These are phyloP conservation scores for Podilymbus podiceps DNA, from an alignment of 2,113 vertebrate genomes.

Conservation along the genomic window DNA sequence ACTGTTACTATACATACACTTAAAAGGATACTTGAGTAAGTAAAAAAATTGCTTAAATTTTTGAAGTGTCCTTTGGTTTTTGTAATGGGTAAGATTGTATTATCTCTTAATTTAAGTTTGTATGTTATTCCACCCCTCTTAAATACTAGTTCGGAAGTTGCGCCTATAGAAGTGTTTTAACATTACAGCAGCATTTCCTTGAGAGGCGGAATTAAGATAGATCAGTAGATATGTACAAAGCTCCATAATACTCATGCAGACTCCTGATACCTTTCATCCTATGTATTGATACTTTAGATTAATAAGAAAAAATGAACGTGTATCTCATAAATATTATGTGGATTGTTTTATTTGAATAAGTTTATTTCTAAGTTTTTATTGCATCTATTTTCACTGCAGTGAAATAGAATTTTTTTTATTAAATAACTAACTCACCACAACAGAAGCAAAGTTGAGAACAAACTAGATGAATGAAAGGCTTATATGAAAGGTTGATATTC, in stretches of 20 bases:
- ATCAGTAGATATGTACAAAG: background rate
- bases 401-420: background rate
- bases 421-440: background rate
- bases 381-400: background rate
- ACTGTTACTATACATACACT: background rate
- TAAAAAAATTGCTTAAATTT: background rate
- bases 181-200: background rate
- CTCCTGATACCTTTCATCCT: background rate
- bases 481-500: background rate
- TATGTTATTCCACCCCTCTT: background rate
- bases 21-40: background rate
- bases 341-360: background rate
- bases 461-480: background rate
- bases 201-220: background rate
- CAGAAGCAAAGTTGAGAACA: background rate
- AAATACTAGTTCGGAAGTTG: background rate
- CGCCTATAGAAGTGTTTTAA: background rate
- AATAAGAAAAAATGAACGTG: background rate
- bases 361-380: background rate
- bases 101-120: background rate
- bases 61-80: background rate
- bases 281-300: background rate
- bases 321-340: background rate
- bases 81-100: background rate
- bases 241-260: fast-evolving